Base-by-base conservation (phyloP, 2,113 vertebrate species). In the Salvator merianae region DNA sequence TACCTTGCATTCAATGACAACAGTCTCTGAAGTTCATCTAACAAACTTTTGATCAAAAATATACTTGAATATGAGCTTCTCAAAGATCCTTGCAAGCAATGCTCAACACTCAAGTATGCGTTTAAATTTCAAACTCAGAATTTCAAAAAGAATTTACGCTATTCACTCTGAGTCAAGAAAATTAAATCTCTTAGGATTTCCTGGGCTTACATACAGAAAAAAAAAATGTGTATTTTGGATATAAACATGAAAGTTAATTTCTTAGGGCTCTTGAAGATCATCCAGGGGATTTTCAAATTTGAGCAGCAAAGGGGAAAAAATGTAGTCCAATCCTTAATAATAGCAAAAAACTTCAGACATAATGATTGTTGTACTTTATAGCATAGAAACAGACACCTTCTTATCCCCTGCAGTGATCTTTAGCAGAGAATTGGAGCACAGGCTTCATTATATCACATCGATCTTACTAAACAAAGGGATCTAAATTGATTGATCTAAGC, bases 401-500 rank as follows among this genome's bases (percentile, higher is more conserved):
- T 84, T 84, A 86, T 90, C 89, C 79, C 90, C 8, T 2, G 14
- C 87, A 95, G 92, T 88, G 92, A 94, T 88, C 87, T 92, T 91
- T 93, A 82, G 89, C 87, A 93, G 92, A 91, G 94, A 96, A 96
- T 74, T 93, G 94, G 87, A 96, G 93, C 94, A 81, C 91, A 81
- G 92, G 96, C 94, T 96, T 97, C 96, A 97, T 98, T 97, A 97
- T 94, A 95, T 86, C 65, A 34, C 95, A 98, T 97, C 88, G 97
- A 98, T 97, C 95, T 93, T 81, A 83, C 92, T 94, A 94, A 96
- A 97, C 95, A 95, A 97, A 94, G 95, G 94, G 96, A 95, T 95
- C 93, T 92, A 90, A 93, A 95, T 93, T 93, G 93, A 97, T 97
- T 85, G 96, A 98, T 97, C 86, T 26, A 84, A 83, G 93, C 86